Percentiles rank a stretch among this genome's conserved stretches.
phyloP scores from a whole-genome alignment of 2,888 invertebrate genomes.

The Metalampra italica region DNA sequence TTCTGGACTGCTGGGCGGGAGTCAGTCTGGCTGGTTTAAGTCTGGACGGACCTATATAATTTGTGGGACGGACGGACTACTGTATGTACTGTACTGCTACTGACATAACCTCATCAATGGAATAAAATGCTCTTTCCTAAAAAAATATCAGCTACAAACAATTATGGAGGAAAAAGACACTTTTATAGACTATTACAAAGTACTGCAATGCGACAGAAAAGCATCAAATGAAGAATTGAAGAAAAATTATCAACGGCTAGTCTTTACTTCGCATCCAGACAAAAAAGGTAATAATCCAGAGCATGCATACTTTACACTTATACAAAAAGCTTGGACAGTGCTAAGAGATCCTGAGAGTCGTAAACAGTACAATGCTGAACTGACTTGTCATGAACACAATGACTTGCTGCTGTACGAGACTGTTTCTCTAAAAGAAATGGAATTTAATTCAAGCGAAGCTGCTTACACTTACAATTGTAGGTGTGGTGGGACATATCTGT shows the following conservation, averaged over 20 bases:
- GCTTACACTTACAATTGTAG: conserved; percentile 80
- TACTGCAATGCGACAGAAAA: conserved; percentile 73
- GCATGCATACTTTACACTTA: conserved; percentile 42
- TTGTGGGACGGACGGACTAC: too few species aligned
- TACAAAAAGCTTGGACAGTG: conserved; percentile 86
- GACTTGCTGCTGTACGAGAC: conserved; percentile 80
- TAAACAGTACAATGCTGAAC: conserved; percentile 81
- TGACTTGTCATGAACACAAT: conserved; percentile 77
- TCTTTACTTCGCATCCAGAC: conserved; percentile 80
- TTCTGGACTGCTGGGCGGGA: too few species aligned
- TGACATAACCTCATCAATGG: too few species aligned
- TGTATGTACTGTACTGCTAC: too few species aligned
- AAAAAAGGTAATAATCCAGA: conserved; percentile 53
- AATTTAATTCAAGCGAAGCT: conserved; percentile 44
- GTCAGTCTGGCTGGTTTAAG: too few species aligned
- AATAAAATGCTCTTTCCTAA: too few species aligned
- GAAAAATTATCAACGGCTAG: conserved; percentile 78
- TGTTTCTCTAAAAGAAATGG: conserved; percentile 70
- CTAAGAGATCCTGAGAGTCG: conserved; percentile 79
- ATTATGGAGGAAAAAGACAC: conserved; percentile 22
- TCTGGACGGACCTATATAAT: too few species aligned
- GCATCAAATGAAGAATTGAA: conserved; percentile 79
- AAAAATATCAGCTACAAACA: too few species aligned
- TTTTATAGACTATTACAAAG: conserved; percentile 69
- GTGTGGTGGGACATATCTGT: conserved; percentile 82